A percentile compares a stretch with the other conserved stretches of the same genome.
These are phyloP conservation scores for Teleiodes luculella DNA, from an alignment of 2,888 invertebrate genomes.

Conservation along the genomic window DNA sequence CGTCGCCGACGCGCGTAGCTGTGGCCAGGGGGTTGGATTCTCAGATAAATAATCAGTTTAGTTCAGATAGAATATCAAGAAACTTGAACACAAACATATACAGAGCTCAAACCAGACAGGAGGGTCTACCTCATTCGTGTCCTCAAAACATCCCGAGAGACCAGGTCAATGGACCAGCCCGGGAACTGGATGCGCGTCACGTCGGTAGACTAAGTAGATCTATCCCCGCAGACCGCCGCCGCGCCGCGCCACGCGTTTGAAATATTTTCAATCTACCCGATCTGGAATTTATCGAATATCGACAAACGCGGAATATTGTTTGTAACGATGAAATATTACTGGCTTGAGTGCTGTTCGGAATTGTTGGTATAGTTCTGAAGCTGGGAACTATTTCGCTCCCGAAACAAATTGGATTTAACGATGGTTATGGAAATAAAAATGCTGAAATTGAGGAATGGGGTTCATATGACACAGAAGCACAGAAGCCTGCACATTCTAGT, in stretches of 20 bases:
- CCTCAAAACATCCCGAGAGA: background rate
- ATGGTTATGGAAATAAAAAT: background rate
- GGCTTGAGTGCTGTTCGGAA: background rate
- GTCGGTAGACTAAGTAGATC: conserved; percentile 5
- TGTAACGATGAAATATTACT: conserved; percentile 4
- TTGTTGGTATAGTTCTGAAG: background rate
- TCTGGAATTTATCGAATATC: conserved; percentile 6
- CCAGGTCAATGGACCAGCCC: background rate
- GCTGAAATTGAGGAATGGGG: too few relatives aligned
- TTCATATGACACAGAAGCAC: too few relatives aligned
- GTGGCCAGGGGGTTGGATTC: too few relatives aligned
- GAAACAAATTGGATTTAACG: too few relatives aligned
- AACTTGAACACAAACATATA: too few relatives aligned
- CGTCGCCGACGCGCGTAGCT: too few relatives aligned
- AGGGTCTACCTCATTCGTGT: background rate
- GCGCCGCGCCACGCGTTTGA: background rate
- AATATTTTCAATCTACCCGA: conserved; percentile 12
- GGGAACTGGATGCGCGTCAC: conserved; percentile 4
- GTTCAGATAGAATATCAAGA: too few relatives aligned
- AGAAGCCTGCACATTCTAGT: too few relatives aligned
- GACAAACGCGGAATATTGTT: conserved; percentile 6
- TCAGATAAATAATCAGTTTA: too few relatives aligned
- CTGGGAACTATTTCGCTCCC: too few relatives aligned
- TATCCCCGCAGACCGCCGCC: background rate
- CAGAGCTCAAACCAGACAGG: background rate